Conservation (phyloP, 2,797 vertebrate species). For the Fratercula arctica region DNA sequence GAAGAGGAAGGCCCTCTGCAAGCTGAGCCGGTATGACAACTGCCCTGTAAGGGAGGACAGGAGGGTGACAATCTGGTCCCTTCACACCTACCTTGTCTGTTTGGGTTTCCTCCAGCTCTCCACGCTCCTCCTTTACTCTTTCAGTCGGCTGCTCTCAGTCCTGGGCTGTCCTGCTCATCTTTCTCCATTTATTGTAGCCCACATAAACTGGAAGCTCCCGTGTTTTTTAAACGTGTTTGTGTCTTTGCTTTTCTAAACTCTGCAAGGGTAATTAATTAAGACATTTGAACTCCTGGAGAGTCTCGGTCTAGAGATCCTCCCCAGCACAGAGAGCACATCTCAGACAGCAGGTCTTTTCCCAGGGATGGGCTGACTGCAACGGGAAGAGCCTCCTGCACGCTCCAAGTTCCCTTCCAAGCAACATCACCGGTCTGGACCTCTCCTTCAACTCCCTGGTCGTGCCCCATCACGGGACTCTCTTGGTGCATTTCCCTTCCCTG, state of each 20-base stretch:
- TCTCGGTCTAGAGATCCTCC: not conserved
- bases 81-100: rapidly evolving
- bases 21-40: not conserved
- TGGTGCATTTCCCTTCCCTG: conserved; percentile 64
- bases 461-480: conserved; percentile 49
- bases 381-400: conserved; percentile 57
- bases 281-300: not conserved
- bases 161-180: not conserved
- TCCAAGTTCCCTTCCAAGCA: conserved; percentile 69
- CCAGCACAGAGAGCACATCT: not conserved
- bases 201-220: not conserved
- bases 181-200: not conserved
- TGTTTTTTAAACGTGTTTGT: not conserved
- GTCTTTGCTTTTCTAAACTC: not conserved
- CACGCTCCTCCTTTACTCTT: not conserved
- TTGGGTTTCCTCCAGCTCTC: not conserved
- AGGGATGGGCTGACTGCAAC: conserved; percentile 70
- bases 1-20: not conserved
- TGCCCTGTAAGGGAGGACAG: not conserved
- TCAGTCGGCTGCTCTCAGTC: not conserved
- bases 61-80: not conserved
- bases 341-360: conserved; percentile 9
- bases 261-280: not conserved
- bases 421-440: conserved; percentile 72
- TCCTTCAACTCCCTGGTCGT: conserved; percentile 71